Evolutionary conservation across 2,797 vertebrate genomes (phyloP), one percentile per base, ranked within the genome.

Genomic region (Fistularia tabacaria): DNA sequence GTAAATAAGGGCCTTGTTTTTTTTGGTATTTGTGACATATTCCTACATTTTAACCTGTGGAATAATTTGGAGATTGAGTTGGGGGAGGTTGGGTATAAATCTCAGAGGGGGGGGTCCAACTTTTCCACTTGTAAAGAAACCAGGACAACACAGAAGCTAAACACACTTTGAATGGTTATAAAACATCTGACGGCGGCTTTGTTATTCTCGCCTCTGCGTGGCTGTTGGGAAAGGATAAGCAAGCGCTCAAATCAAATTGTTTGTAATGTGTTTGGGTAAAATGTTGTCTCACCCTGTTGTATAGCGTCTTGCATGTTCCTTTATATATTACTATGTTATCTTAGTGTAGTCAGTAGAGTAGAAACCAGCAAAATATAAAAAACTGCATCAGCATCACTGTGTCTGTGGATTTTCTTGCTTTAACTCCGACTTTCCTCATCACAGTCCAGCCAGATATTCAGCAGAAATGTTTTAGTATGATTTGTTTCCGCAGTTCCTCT

Each of bases 401-500:
- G 66, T 85, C 62, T 13, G 59, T 78, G 14, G 13, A 1, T 1
- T 73, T 63, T 64, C 36, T 74, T 72, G 38, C 25, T 67, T 70
- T 7, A 9, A 39, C 58, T 56, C 12, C 9, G 40, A 52, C 36
- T n/a, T 44, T 49, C 10, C 43, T 12, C 36, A 1, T 9, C 36
- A 11, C 36, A 46, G 36, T 11, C 25, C 48, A 15, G 36, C 8
- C n/a, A 3, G 8, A 0, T 2, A 10, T 51, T 80, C 68, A 96
- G 81, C 91, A 92, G 69, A 98, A 98, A 79, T 97, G 92, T 79
- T 91, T 91, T 15, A 93, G 85, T 48, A 97, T 83, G 47, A 98
- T 87, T 54, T 95, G 91, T 65, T 91, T 91, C 6, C 91, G 90
- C 57, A 93, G 81, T 1, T 87, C 89, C 63, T 93, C 91, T 10